These are phyloP conservation scores for Umimayanthus kanabou DNA, from an alignment of 92 coral and sea anemone genomes.

Conservation along the genomic window DNA sequence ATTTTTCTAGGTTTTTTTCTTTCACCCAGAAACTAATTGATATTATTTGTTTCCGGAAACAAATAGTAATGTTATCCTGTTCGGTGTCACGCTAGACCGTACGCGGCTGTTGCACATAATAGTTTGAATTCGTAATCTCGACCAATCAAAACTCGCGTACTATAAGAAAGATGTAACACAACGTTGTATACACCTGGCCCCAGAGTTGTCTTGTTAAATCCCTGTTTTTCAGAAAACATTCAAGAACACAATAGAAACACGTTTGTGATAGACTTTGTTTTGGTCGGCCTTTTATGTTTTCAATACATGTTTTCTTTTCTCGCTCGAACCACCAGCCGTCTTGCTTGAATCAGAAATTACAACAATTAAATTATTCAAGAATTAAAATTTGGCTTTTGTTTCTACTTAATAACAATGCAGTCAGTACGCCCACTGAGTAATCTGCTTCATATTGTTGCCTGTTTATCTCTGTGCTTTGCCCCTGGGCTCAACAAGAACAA, in stretches of 20 bases:
- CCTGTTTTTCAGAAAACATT: neutral
- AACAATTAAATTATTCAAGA: conserved; percentile 4
- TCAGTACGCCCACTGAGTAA: neutral
- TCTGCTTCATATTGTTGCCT: neutral
- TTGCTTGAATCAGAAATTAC: neutral
- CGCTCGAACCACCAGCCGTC: conserved; percentile 9
- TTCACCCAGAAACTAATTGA: too few species aligned
- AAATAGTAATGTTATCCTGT: too few species aligned
- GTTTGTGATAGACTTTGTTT: neutral
- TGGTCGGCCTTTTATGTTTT: neutral
- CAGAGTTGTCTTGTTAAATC: neutral
- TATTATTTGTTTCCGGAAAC: too few species aligned
- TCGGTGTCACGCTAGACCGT: too few species aligned
- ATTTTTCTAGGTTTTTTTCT: too few species aligned
- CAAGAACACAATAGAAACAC: neutral
- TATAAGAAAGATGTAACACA: too few species aligned
- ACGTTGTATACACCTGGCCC: neutral
- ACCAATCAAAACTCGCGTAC: too few species aligned
- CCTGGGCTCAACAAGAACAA: neutral
- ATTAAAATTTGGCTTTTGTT: neutral
- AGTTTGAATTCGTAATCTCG: too few species aligned
- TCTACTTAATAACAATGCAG: neutral
- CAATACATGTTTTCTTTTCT: neutral
- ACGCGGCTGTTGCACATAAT: too few species aligned
- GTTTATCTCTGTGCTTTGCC: neutral